Percentiles rank a stretch among this genome's conserved stretches.
Conservation (phyloP, 2,113 vertebrate species). For the Bubo blakistoni region DNA sequence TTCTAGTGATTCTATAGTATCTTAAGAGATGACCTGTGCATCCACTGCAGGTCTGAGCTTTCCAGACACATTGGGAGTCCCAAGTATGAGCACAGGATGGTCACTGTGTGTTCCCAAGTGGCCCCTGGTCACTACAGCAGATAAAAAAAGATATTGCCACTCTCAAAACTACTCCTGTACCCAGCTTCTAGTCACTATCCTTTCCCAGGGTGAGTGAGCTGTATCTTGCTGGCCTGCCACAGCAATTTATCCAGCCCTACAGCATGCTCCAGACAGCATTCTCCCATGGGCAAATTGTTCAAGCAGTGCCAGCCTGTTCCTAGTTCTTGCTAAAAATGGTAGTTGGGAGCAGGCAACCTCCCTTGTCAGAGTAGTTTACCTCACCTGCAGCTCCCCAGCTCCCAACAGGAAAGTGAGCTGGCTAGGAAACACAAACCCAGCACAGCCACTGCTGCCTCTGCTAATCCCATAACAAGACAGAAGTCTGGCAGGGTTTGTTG, state of each 20-base stretch:
- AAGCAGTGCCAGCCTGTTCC: background rate
- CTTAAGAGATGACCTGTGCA: background rate
- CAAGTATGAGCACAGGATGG: accelerated
- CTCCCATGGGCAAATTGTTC: background rate
- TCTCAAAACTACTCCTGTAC: background rate
- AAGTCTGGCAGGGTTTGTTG: background rate
- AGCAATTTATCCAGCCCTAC: background rate
- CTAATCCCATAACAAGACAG: background rate
- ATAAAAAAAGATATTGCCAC: background rate
- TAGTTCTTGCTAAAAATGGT: background rate
- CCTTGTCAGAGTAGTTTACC: background rate
- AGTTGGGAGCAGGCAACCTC: background rate
- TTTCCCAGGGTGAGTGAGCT: accelerated
- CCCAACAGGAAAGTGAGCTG: background rate
- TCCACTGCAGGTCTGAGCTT: background rate
- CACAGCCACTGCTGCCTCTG: background rate
- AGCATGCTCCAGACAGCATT: background rate
- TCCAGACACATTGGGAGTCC: accelerated
- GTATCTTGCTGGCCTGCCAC: background rate
- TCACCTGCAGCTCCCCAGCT: background rate
- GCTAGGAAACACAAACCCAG: background rate
- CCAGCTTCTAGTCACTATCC: background rate
- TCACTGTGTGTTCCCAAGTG: background rate
- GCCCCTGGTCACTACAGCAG: background rate
- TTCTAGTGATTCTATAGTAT: background rate